These are phyloP conservation scores for Acomys russatus DNA, from an alignment of 2,797 vertebrate species.

Conservation along the genomic window DNA sequence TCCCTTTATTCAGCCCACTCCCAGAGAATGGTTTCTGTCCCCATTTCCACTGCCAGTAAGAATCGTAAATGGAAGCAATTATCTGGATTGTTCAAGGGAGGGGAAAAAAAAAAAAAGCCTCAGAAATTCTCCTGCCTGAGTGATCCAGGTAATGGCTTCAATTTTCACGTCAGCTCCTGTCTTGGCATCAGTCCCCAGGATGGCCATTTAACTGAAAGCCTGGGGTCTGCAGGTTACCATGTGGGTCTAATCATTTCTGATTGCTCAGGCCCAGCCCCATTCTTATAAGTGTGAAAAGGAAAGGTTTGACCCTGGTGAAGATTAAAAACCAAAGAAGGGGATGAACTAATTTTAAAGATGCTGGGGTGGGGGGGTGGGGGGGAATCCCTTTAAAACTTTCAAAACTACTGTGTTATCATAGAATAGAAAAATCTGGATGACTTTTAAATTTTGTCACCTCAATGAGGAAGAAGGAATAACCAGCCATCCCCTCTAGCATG, in stretches of 20 bases:
- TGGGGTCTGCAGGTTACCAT: slow-evolving; percentile 44
- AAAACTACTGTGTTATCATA: slow-evolving; percentile 38
- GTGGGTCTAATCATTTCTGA: slow-evolving; percentile 76
- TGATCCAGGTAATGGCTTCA: slow-evolving; percentile 83
- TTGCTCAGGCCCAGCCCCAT: slow-evolving; percentile 28
- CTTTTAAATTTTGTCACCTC: slow-evolving; percentile 47
- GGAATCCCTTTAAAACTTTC: slow-evolving; percentile 64
- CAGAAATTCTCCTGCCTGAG: slow-evolving; percentile 84
- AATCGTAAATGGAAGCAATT: slow-evolving; percentile 85
- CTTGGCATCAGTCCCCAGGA: slow-evolving; percentile 60
- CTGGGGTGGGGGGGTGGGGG: too few species aligned
- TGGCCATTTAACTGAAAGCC: slow-evolving; percentile 73
- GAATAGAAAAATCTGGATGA: slow-evolving; percentile 33
- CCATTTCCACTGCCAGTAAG: slow-evolving; percentile 65
- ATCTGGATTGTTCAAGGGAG: slow-evolving; percentile 83
- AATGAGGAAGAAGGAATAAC: neutral
- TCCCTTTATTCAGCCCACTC: slow-evolving; percentile 67
- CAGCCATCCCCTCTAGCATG: neutral
- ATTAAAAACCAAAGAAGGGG: slow-evolving; percentile 72
- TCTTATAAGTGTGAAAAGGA: slow-evolving; percentile 23
- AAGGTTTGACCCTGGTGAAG: slow-evolving; percentile 44
- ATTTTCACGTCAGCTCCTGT: slow-evolving; percentile 83
- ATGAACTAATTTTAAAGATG: slow-evolving; percentile 61
- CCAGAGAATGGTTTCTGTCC: slow-evolving; percentile 64
- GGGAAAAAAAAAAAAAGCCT: slow-evolving; percentile 71